These are phyloP conservation scores for Ruditapes philippinarum DNA, from an alignment of 1,140 invertebrate species.

Conservation along the genomic window DNA sequence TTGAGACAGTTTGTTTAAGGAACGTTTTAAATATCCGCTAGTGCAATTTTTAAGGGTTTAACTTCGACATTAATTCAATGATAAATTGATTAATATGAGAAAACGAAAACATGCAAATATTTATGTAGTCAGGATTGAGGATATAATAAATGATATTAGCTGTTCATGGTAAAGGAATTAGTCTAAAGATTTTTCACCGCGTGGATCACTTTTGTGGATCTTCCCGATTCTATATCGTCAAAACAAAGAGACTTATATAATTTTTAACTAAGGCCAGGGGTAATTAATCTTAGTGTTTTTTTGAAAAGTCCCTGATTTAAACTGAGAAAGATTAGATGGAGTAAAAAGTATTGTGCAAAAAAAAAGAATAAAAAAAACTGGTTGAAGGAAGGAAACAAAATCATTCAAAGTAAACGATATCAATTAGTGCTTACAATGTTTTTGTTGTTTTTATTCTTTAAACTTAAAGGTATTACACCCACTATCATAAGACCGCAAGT, in stretches of 20 bases:
- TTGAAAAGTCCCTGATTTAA: too few species aligned
- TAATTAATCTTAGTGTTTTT: too few species aligned
- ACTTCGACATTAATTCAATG: background rate
- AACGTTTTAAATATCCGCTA: background rate
- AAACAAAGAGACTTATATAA: background rate
- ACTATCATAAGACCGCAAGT: too few species aligned
- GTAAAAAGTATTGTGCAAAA: too few species aligned
- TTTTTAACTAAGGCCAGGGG: too few species aligned
- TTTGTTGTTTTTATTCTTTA: too few species aligned
- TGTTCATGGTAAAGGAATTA: background rate
- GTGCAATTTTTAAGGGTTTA: constrained; percentile 9
- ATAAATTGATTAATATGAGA: constrained; percentile 15
- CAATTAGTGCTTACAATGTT: too few species aligned
- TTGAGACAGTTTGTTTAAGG: constrained; percentile 30
- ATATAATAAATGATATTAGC: constrained; percentile 7
- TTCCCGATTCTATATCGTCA: background rate
- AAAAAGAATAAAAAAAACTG: too few species aligned
- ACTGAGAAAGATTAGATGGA: too few species aligned
- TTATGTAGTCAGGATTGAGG: constrained; percentile 20
- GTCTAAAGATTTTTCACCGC: background rate
- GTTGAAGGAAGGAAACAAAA: too few species aligned
- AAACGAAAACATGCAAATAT: constrained; percentile 22
- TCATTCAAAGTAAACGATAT: too few species aligned
- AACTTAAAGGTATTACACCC: too few species aligned
- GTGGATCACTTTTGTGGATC: background rate